Evolutionary conservation across 2,797 vertebrate genomes (phyloP).

Genomic region (Meda fulgida): DNA sequence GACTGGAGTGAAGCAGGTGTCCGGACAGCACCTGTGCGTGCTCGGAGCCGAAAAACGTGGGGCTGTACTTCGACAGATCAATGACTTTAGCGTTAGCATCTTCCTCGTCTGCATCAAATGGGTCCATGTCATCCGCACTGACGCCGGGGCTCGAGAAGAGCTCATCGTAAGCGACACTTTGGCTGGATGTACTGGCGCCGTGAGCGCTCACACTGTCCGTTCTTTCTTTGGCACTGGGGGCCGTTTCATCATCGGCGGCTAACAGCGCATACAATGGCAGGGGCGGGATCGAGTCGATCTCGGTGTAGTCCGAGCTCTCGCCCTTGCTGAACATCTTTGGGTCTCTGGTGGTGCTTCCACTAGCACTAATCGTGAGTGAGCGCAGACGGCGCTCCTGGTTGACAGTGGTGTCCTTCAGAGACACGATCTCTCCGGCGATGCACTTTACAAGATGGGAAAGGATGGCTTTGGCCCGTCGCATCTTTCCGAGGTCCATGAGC

Average conservation of each 20-base stretch:
- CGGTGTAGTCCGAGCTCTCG: conserved; percentile 88
- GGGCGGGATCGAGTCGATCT: conserved; percentile 96
- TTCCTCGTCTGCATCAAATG: conserved; percentile 82
- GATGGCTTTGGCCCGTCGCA: conserved; percentile 94
- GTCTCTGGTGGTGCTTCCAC: conserved; percentile 91
- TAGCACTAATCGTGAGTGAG: conserved; percentile 92
- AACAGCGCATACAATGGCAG: conserved; percentile 93
- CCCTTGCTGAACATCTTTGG: conserved; percentile 87
- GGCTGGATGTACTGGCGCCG: conserved; percentile 78
- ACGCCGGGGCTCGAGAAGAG: conserved; percentile 84
- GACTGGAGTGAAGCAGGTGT: conserved; percentile 94
- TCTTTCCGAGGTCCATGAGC: conserved; percentile 97
- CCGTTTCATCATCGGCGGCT: conserved; percentile 89
- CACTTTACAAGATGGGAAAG: conserved; percentile 96
- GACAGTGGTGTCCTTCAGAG: conserved; percentile 80
- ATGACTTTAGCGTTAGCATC: conserved; percentile 84
- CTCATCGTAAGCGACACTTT: conserved; percentile 87
- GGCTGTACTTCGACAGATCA: conserved; percentile 93
- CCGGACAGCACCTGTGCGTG: conserved; percentile 93
- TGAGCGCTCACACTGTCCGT: conserved; percentile 76
- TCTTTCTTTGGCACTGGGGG: conserved; percentile 80
- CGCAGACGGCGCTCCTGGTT: conserved; percentile 85
- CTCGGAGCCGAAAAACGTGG: conserved; percentile 93
- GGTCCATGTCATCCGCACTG: conserved; percentile 69
- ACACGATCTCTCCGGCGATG: conserved; percentile 94